Evolutionary conservation across 2,888 invertebrate species (phyloP).

Genomic region (Trachelus troglodyta): DNA sequence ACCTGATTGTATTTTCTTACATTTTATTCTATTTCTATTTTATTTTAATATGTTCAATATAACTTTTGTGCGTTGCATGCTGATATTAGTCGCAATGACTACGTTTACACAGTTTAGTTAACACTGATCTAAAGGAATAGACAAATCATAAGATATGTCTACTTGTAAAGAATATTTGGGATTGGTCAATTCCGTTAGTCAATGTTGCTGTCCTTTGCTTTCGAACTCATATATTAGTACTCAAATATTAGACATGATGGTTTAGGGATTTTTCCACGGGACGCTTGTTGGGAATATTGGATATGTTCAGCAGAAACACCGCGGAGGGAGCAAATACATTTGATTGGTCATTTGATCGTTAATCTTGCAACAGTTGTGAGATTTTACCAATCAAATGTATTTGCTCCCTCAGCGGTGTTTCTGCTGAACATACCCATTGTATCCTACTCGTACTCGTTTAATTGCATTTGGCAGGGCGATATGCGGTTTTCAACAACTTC

Average conservation of each 20-base stretch:
- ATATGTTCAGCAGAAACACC: no score
- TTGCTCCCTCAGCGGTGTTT: no score
- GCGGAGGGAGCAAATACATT: no score
- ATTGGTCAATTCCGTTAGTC: no score
- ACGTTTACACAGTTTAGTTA: no score
- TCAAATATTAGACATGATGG: not conserved
- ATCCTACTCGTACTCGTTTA: not conserved
- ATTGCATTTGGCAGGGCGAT: not conserved
- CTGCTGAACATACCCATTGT: not conserved
- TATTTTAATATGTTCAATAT: not conserved
- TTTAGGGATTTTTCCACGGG: not conserved
- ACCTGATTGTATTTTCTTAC: not conserved
- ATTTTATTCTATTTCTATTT: not conserved
- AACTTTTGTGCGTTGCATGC: not conserved
- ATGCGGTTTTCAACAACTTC: constrained; percentile 12
- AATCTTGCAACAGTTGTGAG: no score
- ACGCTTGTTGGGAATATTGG: not conserved
- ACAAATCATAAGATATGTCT: no score
- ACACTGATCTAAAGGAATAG: no score
- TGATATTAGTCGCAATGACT: not conserved
- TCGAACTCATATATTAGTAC: no score
- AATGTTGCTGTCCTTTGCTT: not conserved
- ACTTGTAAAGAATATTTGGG: no score
- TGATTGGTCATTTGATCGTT: no score
- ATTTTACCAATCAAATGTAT: no score